Base-by-base conservation (phyloP, 2,888 invertebrate species). In the Rotaria magnacalcarata region DNA sequence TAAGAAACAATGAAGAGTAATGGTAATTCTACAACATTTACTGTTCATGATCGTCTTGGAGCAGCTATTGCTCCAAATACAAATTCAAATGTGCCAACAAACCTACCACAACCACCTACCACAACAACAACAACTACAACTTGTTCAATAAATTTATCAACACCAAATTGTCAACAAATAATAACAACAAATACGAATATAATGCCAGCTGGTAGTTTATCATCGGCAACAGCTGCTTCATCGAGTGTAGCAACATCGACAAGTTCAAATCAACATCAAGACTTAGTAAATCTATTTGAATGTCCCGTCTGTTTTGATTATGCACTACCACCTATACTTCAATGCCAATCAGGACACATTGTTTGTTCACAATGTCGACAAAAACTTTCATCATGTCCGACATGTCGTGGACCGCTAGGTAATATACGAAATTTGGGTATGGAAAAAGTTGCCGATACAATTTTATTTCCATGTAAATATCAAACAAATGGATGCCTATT, bases 381-480 rank as follows among this genome's bases (percentile, higher is more conserved):
- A 87, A 99, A 98, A 92, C 93, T 99, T 88, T 95, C 95, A 88
- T 96, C 96, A 92, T 99, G 99, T 92, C 99, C 99, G 84, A 84
- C 85, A 27, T 87, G 87, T 84, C 94, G 99, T 88, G 98, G 98
- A 87, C 96, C 97, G 58, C 93, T 98, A 90, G 93, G 93, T 93
- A 90, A 90, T 47, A 86, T 99, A 89, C 94, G 99, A 88, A 99
- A 99, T 92, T 93, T 99, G 90, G 98, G 97, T 56, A 97, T 99
- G 97, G 99, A 99, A 91, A 99, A 99, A 92, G 97, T 99, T 60
- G 99, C 99, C 74, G 95, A 95, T 89, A 97, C 96, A 89, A 96
- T 99, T 84, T 95, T 96, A 94, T 99, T 99, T 90, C 98, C 99
- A 0, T 99, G 99, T 93, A 97, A 97, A 92, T 99, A 97, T 93